Percentiles rank a stretch among this genome's conserved stretches.
These are phyloP conservation scores for Papio anubis DNA, from an alignment of 2,113 vertebrate species.

Conservation along the genomic window DNA sequence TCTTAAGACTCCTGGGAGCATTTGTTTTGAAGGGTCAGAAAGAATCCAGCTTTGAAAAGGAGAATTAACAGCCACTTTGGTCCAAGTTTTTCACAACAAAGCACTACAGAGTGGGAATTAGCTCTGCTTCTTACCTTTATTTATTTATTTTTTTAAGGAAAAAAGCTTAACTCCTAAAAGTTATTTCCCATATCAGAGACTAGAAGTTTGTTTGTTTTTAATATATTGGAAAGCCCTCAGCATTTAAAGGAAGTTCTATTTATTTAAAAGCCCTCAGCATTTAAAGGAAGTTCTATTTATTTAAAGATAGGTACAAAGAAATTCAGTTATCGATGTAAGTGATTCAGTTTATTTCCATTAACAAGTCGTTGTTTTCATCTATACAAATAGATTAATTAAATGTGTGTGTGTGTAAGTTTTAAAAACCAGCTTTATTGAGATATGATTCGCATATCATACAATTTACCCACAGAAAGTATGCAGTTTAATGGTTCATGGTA, in stretches of 20 bases:
- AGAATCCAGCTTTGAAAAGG: slow-evolving; percentile 38
- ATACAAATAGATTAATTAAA: neutral
- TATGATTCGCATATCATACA: neutral
- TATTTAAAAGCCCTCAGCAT: neutral
- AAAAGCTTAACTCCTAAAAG: slow-evolving; percentile 44
- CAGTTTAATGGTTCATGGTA: neutral
- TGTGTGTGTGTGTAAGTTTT: neutral
- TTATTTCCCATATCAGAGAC: slow-evolving; percentile 3
- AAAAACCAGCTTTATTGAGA: neutral
- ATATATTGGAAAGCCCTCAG: neutral
- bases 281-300: slow-evolving; percentile 38
- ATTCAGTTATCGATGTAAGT: neutral
- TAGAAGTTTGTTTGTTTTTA: neutral
- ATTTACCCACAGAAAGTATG: neutral
- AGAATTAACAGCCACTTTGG: slow-evolving; percentile 58
- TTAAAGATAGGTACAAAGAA: slow-evolving; percentile 58
- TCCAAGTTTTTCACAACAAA: slow-evolving; percentile 66
- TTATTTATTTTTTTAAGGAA: neutral
- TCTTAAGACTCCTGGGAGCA: neutral
- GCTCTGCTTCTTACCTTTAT: neutral
- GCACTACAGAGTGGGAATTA: slow-evolving; percentile 6
- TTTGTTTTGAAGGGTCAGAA: slow-evolving; percentile 66
- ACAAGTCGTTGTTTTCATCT: neutral
- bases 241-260: slow-evolving; percentile 7
- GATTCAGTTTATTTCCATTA: slow-evolving; percentile 17